phyloP scores from a whole-genome alignment of 53 echinoderm and acorn worm species.

The Holothuria leucospilota region DNA sequence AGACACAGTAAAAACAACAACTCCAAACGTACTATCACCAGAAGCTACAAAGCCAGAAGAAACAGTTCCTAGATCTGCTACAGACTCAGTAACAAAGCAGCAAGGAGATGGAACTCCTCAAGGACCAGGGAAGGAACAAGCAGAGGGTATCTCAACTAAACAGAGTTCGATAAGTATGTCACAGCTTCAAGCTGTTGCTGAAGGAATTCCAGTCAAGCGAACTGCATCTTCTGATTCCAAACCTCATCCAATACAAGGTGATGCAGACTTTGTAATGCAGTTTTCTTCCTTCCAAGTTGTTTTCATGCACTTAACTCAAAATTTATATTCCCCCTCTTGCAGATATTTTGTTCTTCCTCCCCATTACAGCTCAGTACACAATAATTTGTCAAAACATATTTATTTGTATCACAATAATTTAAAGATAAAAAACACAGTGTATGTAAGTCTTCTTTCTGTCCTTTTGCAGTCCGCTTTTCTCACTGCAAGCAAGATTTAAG shows the following conservation, averaged over 20 bases:
- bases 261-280: too few species aligned
- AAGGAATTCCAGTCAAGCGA: constrained; percentile 85
- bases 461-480: constrained; percentile 73
- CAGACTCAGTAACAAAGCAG: not conserved
- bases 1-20: constrained; percentile 17
- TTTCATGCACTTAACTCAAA: too few species aligned
- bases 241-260: constrained; percentile 73
- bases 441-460: not conserved
- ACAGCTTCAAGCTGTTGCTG: constrained; percentile 92
- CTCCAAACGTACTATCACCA: not conserved
- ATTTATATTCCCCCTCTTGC: too few species aligned
- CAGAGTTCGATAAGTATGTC: constrained; percentile 94
- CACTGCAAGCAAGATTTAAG: constrained; percentile 85
- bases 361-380: too few species aligned
- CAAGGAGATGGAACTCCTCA: not conserved
- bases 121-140: not conserved
- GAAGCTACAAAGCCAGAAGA: not conserved
- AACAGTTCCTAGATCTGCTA: not conserved
- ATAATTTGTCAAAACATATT: too few species aligned
- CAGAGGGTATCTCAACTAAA: constrained; percentile 44
- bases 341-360: too few species aligned
- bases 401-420: too few species aligned
- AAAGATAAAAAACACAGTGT: too few species aligned
- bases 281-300: too few species aligned
- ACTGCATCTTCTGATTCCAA: constrained; percentile 60